phyloP scores from a whole-genome alignment of 2,797 vertebrate species.

The Zenarchopterus dispar region DNA sequence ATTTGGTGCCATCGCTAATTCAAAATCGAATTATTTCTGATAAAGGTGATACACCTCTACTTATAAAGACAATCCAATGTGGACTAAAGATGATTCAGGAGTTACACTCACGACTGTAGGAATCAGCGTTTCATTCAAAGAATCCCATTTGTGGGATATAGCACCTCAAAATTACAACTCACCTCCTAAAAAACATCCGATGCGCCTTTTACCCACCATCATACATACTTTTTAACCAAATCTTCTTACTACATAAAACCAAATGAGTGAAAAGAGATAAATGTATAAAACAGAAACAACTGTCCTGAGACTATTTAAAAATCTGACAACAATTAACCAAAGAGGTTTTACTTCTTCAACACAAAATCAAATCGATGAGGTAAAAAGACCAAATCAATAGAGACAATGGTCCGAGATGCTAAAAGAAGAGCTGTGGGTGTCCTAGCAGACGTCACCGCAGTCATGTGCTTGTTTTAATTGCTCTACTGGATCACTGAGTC shows the following conservation, averaged over 20 bases:
- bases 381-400: conserved; percentile 60
- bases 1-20: not conserved
- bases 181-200: not conserved
- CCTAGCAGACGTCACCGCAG: conserved; percentile 57
- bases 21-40: not conserved
- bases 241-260: no score
- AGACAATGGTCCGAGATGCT: conserved; percentile 43
- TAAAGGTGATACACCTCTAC: not conserved
- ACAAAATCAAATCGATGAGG: conserved; percentile 55
- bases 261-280: no score
- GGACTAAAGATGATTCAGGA: not conserved
- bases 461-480: conserved; percentile 91
- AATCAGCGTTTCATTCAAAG: no score
- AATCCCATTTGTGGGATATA: not conserved
- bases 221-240: no score
- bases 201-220: no score
- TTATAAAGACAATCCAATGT: no score
- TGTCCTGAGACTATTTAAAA: conserved; percentile 6
- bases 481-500: conserved; percentile 87
- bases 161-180: not conserved
- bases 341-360: conserved; percentile 29
- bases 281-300: not conserved
- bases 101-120: not conserved
- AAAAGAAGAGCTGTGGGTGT: conserved; percentile 32
- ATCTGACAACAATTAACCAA: conserved; percentile 42